Conservation (phyloP, 2,888 invertebrate genomes). For the Hydroisotoma schaefferi region DNA sequence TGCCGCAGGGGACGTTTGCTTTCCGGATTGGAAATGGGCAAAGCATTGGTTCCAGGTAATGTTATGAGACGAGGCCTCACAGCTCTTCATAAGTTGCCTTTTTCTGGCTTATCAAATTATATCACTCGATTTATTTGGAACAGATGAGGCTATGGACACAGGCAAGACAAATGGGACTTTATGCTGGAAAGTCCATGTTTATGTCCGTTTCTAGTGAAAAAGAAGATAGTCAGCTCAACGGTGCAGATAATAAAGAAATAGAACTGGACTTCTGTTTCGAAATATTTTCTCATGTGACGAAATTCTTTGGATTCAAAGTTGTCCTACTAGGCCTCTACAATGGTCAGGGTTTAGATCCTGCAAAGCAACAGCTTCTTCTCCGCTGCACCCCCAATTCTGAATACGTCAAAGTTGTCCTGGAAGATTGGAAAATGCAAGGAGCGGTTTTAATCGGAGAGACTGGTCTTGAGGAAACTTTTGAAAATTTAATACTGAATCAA, state of each 20-base stretch:
- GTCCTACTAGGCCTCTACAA: constrained; percentile 88
- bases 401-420: constrained; percentile 68
- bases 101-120: not conserved
- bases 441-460: constrained; percentile 95
- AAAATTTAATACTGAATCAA: constrained; percentile 94
- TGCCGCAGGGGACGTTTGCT: constrained; percentile 94
- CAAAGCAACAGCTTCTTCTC: constrained; percentile 76
- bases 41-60: constrained; percentile 71
- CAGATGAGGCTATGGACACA: constrained; percentile 98
- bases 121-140: not conserved
- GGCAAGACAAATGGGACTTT: constrained; percentile 94
- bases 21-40: constrained; percentile 70
- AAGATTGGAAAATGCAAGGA: constrained; percentile 80
- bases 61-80: not conserved
- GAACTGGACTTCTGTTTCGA: constrained; percentile 89
- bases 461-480: constrained; percentile 95
- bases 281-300: constrained; percentile 93
- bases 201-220: constrained; percentile 59
- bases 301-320: constrained; percentile 89
- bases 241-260: constrained; percentile 17
- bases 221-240: constrained; percentile 59
- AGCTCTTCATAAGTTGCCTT: not conserved
- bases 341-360: constrained; percentile 75
- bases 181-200: constrained; percentile 87
- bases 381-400: constrained; percentile 75